Base-by-base conservation (phyloP, 2,113 vertebrate species). In the Diglossa brunneiventris region DNA sequence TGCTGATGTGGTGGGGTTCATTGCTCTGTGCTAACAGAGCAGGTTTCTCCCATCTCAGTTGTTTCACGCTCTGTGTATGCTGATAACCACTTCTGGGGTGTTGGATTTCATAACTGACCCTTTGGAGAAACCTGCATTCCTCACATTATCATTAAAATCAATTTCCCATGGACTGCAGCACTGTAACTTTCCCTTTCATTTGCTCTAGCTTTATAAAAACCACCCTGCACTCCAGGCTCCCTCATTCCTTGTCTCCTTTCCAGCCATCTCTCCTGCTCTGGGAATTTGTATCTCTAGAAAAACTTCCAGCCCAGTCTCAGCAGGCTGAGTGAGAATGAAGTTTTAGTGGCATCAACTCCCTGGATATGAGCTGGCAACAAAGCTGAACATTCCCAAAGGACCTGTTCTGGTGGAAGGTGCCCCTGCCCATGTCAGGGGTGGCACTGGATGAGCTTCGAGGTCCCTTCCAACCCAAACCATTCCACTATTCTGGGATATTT, bases 321-420 rank as follows among this genome's bases (percentile, higher is more conserved):
- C 8, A 39, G 30, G 13, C 33, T 10, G 44, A 13, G 26, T 15
- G 62, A 39, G 22, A 39, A 17, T 47, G 24, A 47, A 59, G 13
- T 28, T 67, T 7, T 4, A 42, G 30, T 55, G 69, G 4, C 8
- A 15, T 17, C 21, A 21, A 10, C 3, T 59, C 26, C 41, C 73
- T 78, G 74, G 56, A 4, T 64, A 1, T 41, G 66, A 86, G 30
- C 44, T 89, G 55, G 67, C 58, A 42, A 3, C 52, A 55, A 46
- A 78, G 61, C 39, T 15, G 7, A 77, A 8, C 4, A 1, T 31
- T 6, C 27, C 3, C 6, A 50, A 13, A 4, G 4, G 7, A 4
- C 3, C 44, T n/a, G 19, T 15, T 16, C 8, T 59, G 22, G 33
- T 44, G 68, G 33, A 1, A 64, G 30, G 28, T 55, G 64, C 10